These are phyloP conservation scores for Dorcus parallelipipedus DNA, from an alignment of 2,888 invertebrate genomes.

Conservation along the genomic window DNA sequence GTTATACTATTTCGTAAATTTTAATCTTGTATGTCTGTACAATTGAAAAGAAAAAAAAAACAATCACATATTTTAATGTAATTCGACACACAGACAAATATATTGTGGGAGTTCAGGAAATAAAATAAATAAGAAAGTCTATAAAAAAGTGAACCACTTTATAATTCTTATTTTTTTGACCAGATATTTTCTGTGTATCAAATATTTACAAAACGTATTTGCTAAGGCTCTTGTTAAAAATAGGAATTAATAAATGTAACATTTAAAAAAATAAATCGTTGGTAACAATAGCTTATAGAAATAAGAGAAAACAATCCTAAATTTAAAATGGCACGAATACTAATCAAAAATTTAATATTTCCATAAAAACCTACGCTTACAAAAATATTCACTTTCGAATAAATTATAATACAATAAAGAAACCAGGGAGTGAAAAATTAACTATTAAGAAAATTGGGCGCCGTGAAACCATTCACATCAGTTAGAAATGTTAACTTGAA, in stretches of 20 bases:
- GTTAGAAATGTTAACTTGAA: constrained; percentile 29
- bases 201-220: too few relatives aligned
- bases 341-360: constrained; percentile 7
- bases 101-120: too few relatives aligned
- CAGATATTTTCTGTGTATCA: too few relatives aligned
- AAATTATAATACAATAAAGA: constrained; percentile 9
- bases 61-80: too few relatives aligned
- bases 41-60: too few relatives aligned
- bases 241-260: too few relatives aligned
- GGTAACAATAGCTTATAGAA: constrained; percentile 4
- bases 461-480: constrained; percentile 29
- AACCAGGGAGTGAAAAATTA: constrained; percentile 18
- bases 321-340: constrained; percentile 33
- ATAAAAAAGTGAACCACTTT: too few relatives aligned
- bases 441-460: constrained; percentile 11
- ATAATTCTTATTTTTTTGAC: too few relatives aligned
- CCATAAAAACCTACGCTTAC: constrained; percentile 9
- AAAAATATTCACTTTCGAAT: constrained; percentile 11
- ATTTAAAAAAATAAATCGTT: background rate
- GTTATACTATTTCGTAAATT: constrained; percentile 8
- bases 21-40: too few relatives aligned
- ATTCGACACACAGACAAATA: too few relatives aligned
- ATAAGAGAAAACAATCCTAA: constrained; percentile 29
- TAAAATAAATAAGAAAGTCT: too few relatives aligned
- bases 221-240: too few relatives aligned